phyloP scores from a whole-genome alignment of 1,140 invertebrate species.

The Daktulosphaira vitifoliae region DNA sequence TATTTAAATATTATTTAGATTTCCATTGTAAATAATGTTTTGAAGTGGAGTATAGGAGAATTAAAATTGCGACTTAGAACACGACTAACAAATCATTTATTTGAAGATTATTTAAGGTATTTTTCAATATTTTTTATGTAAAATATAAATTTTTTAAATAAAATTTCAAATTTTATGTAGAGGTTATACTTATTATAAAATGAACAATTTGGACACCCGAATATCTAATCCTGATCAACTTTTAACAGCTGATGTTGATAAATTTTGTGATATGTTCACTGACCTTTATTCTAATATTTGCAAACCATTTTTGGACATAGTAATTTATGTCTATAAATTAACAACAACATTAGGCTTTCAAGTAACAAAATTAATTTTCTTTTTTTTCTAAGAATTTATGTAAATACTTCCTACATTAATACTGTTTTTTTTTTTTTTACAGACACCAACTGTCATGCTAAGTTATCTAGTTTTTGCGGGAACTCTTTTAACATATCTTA shows the following conservation, averaged over 20 bases:
- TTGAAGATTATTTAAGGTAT: constrained; percentile 88
- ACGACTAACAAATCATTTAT: constrained; percentile 75
- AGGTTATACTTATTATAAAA: constrained; percentile 94
- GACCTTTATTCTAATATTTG: constrained; percentile 96
- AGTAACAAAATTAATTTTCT: constrained; percentile 8
- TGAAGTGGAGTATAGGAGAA: constrained; percentile 89
- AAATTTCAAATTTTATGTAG: constrained; percentile 47
- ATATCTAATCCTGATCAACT: constrained; percentile 92
- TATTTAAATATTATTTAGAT: too few relatives aligned
- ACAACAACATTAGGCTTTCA: constrained; percentile 66
- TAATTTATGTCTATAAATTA: constrained; percentile 85
- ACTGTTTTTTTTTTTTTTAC: constrained; percentile 42
- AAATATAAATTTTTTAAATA: constrained; percentile 27
- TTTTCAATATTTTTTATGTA: constrained; percentile 42
- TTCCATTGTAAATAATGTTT: constrained; percentile 81
- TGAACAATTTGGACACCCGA: constrained; percentile 87
- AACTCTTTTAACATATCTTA: constrained; percentile 63
- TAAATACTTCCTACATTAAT: too few relatives aligned
- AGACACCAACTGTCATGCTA: constrained; percentile 81
- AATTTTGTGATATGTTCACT: constrained; percentile 90
- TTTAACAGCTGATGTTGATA: constrained; percentile 92
- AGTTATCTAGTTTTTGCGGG: constrained; percentile 78
- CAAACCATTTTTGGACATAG: constrained; percentile 90
- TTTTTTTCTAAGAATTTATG: too few relatives aligned
- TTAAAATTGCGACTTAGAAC: constrained; percentile 83